A percentile compares a stretch with the other conserved stretches of the same genome.
Conservation (phyloP, 2,113 vertebrate genomes). For the Chaetodon auriga region DNA sequence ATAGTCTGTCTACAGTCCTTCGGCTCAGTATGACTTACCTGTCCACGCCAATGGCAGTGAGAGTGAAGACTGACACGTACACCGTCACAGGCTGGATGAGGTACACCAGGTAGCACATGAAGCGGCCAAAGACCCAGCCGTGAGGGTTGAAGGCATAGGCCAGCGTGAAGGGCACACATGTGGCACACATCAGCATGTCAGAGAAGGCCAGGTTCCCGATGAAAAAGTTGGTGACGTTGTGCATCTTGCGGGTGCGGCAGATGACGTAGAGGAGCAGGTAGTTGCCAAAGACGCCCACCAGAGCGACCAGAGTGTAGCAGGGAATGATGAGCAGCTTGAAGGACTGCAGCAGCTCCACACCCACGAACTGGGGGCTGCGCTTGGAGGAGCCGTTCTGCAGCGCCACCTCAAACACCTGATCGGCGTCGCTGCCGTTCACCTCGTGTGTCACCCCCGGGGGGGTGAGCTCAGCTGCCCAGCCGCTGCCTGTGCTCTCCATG, state of each 20-base stretch:
- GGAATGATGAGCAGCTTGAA: slow-evolving; percentile 91
- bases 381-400: slow-evolving; percentile 84
- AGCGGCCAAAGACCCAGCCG: slow-evolving; percentile 91
- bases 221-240: slow-evolving; percentile 93
- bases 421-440: slow-evolving; percentile 62
- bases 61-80: slow-evolving; percentile 91
- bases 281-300: slow-evolving; percentile 89
- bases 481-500: slow-evolving; percentile 80
- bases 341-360: slow-evolving; percentile 90
- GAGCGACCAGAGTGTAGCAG: slow-evolving; percentile 88
- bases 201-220: slow-evolving; percentile 93
- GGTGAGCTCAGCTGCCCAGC: slow-evolving; percentile 65
- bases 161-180: slow-evolving; percentile 90
- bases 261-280: slow-evolving; percentile 91
- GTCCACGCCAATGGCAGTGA: slow-evolving; percentile 91
- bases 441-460: slow-evolving; percentile 44
- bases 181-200: slow-evolving; percentile 92
- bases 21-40: slow-evolving; percentile 80
- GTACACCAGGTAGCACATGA: slow-evolving; percentile 91
- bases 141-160: slow-evolving; percentile 90
- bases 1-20: not conserved
- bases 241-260: slow-evolving; percentile 91
- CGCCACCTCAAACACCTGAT: slow-evolving; percentile 77
- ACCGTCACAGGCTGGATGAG: slow-evolving; percentile 91
- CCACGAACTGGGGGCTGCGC: slow-evolving; percentile 83